Evolutionary conservation across 1,140 invertebrate species (phyloP).

Genomic region (Drosophila mojavensis): DNA sequence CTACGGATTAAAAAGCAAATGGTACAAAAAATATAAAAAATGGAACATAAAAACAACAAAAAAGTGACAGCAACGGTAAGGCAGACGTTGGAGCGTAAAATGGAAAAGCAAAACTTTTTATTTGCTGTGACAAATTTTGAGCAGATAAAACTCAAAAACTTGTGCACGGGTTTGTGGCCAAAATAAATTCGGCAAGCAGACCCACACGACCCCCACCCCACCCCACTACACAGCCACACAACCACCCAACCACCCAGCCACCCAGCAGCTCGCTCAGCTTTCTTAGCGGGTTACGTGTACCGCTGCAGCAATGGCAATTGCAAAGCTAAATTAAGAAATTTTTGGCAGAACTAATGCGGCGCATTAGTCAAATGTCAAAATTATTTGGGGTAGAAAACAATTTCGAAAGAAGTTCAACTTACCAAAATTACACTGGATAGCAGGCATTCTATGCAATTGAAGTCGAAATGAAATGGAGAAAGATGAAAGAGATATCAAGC

Average conservation of each 20-base stretch:
- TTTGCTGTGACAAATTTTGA: conserved; percentile 80
- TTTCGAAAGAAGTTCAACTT: conserved; percentile 47
- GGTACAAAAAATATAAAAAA: conserved; percentile 12
- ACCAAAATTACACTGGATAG: conserved; percentile 25
- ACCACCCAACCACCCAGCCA: background rate
- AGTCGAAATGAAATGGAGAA: background rate
- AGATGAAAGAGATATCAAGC: background rate
- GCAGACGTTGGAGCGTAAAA: conserved; percentile 31
- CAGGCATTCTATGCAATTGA: background rate
- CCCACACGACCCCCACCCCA: background rate
- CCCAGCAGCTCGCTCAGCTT: background rate
- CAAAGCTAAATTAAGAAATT: conserved; percentile 77
- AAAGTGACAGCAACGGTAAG: conserved; percentile 19
- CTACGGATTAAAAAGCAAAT: conserved; percentile 70
- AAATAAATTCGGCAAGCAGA: conserved; percentile 61
- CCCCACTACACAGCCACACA: background rate
- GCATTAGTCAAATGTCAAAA: conserved; percentile 80
- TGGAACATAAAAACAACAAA: conserved; percentile 48
- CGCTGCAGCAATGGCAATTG: conserved; percentile 38
- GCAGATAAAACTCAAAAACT: conserved; percentile 74
- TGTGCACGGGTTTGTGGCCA: conserved; percentile 57
- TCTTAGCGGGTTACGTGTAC: conserved; percentile 19
- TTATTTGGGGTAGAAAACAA: conserved; percentile 62
- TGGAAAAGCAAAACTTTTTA: conserved; percentile 74
- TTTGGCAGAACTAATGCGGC: conserved; percentile 74